Conservation (phyloP, 2,113 vertebrate genomes). For the Datnioides undecimradiatus region DNA sequence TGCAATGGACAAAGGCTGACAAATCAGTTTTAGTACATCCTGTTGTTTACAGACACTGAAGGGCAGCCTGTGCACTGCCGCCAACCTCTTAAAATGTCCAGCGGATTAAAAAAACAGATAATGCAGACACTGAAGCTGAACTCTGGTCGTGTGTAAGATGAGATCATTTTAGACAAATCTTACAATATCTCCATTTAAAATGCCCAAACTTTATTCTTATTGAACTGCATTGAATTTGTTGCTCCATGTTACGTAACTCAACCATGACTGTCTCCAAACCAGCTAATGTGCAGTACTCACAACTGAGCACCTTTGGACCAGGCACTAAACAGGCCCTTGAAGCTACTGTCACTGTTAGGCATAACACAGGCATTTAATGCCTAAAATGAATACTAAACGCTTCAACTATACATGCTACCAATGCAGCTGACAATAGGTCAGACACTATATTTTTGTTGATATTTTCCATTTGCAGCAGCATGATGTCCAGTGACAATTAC, state of each 20-base stretch:
- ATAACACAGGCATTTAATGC: too few relatives aligned
- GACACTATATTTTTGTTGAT: neutral
- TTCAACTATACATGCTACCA: too few relatives aligned
- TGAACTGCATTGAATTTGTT: neutral
- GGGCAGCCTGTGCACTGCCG: slow-evolving; percentile 7
- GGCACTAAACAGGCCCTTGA: too few relatives aligned
- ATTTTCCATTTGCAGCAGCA: too few relatives aligned
- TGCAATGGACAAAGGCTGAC: slow-evolving; percentile 59
- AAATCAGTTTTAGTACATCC: slow-evolving; percentile 68
- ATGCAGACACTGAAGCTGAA: neutral
- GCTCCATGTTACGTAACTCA: too few relatives aligned
- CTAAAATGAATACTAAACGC: too few relatives aligned
- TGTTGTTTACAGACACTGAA: slow-evolving; percentile 61
- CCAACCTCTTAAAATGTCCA: slow-evolving; percentile 1
- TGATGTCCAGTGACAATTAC: neutral
- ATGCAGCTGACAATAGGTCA: neutral
- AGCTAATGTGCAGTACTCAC: too few relatives aligned
- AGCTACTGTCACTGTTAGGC: too few relatives aligned
- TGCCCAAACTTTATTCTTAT: neutral
- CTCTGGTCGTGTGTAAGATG: neutral
- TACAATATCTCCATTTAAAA: neutral
- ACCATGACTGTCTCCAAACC: neutral
- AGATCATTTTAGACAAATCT: neutral
- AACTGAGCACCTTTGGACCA: too few relatives aligned
- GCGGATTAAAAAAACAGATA: neutral